Percentiles rank a stretch among this genome's conserved stretches.
These are phyloP conservation scores for Phrynosoma platyrhinos DNA, from an alignment of 2,113 vertebrate species.

Conservation along the genomic window DNA sequence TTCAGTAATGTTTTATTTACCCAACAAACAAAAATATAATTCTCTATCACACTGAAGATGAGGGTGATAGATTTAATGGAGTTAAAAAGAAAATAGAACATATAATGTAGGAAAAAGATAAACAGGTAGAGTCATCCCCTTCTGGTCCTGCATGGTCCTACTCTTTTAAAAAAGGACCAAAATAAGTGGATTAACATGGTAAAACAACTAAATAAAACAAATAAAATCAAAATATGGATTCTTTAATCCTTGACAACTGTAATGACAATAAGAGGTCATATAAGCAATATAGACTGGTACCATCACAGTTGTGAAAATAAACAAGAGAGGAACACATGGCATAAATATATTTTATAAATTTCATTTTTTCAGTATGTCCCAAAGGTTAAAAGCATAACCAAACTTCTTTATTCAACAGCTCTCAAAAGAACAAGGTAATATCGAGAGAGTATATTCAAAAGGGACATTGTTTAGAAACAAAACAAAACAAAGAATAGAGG, in stretches of 20 bases:
- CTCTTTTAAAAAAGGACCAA: background rate
- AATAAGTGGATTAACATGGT: background rate
- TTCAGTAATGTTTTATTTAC: no score
- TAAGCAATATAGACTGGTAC: constrained; percentile 34
- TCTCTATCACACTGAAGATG: no score
- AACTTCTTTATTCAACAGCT: constrained; percentile 37
- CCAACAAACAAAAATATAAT: no score
- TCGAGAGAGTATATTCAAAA: background rate
- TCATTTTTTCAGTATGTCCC: background rate
- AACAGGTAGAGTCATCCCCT: background rate
- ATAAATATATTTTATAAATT: constrained; percentile 4
- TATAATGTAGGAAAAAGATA: background rate
- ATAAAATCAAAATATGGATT: background rate
- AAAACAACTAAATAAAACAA: background rate
- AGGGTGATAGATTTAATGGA: background rate
- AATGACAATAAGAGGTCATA: background rate
- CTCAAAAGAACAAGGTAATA: constrained; percentile 42
- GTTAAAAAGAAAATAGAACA: constrained; percentile 21
- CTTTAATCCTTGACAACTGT: no score
- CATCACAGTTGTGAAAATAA: constrained; percentile 26
- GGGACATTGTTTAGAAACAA: constrained; percentile 25
- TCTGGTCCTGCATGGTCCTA: no score
- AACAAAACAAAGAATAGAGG: constrained; percentile 30
- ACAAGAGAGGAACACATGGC: background rate
- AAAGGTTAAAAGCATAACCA: constrained; percentile 20